A percentile compares a stretch with the other conserved stretches of the same genome.
Conservation (phyloP, 1,140 invertebrate genomes). For the Achatina immaculata region DNA sequence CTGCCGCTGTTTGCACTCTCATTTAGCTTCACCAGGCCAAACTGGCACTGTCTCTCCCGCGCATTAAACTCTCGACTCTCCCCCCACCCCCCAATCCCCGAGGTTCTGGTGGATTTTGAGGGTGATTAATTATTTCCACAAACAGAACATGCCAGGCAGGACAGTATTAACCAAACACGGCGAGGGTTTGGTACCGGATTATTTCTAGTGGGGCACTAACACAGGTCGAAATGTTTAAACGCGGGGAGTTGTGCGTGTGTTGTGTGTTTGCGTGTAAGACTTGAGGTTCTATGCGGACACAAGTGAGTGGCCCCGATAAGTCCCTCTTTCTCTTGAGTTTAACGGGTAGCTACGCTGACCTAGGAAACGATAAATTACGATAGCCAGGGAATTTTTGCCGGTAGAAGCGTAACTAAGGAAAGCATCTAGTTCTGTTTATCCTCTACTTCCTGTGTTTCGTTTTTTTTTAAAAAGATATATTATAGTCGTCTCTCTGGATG, state of each 20-base stretch:
- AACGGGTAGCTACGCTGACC: neutral
- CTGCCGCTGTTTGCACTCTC: neutral
- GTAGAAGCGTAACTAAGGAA: no score
- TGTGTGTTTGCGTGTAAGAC: neutral
- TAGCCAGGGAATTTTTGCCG: no score
- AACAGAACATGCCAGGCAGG: neutral
- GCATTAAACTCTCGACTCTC: neutral
- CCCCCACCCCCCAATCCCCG: neutral
- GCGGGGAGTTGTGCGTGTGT: neutral
- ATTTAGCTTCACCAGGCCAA: neutral
- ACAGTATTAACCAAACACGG: slow-evolving; percentile 10
- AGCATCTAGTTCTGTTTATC: no score
- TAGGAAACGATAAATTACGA: neutral
- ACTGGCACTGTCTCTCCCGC: neutral
- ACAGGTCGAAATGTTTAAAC: neutral
- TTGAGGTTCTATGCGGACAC: neutral
- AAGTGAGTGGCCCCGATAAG: neutral
- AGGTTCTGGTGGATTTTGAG: neutral
- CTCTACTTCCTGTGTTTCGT: no score
- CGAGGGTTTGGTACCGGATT: neutral
- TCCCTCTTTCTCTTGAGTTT: neutral
- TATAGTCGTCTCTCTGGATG: no score
- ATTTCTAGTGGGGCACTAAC: neutral
- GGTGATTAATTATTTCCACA: slow-evolving; percentile 34
- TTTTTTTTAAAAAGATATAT: no score